phyloP scores from a whole-genome alignment of 92 coral and sea anemone genomes.

The Siderastrea radians region DNA sequence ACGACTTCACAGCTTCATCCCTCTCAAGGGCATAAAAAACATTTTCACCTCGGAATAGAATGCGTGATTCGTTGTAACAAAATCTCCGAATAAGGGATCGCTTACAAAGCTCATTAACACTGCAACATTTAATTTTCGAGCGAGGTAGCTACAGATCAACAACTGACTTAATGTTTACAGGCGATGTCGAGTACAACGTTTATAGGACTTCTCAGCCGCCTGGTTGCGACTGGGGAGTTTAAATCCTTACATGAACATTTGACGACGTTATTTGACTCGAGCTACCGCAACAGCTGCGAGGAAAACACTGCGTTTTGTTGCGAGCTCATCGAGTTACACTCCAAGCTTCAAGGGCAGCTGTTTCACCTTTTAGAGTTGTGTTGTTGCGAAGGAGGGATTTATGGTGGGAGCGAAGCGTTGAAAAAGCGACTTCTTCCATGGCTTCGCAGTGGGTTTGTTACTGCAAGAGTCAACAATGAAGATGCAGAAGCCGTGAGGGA shows the following conservation, averaged over 20 bases:
- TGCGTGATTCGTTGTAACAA: slow-evolving; percentile 43
- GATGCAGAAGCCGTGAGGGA: slow-evolving; percentile 55
- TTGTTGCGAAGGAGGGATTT: slow-evolving; percentile 77
- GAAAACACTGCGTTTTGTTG: slow-evolving; percentile 84
- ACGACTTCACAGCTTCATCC: background rate
- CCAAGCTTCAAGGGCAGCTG: slow-evolving; percentile 82
- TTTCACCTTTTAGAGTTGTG: slow-evolving; percentile 84
- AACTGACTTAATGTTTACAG: background rate
- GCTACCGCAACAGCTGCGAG: slow-evolving; percentile 86
- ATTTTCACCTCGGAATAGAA: slow-evolving; percentile 12
- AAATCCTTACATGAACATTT: slow-evolving; percentile 72
- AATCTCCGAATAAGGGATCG: slow-evolving; percentile 12
- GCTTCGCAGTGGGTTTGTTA: slow-evolving; percentile 65
- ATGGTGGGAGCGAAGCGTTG: slow-evolving; percentile 81
- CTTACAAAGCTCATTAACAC: slow-evolving; percentile 25
- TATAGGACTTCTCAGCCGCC: slow-evolving; percentile 73
- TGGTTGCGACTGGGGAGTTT: slow-evolving; percentile 74
- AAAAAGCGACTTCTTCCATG: slow-evolving; percentile 81
- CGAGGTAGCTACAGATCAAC: background rate
- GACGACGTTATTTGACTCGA: slow-evolving; percentile 66
- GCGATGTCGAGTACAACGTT: slow-evolving; percentile 68
- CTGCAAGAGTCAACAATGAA: slow-evolving; percentile 56
- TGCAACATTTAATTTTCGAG: background rate
- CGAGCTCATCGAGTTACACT: slow-evolving; percentile 78
- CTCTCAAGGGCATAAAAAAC: background rate